Percentiles rank a stretch among this genome's conserved stretches.
Conservation (phyloP, 2,113 vertebrate species). For the Hirundichthys speculiger region DNA sequence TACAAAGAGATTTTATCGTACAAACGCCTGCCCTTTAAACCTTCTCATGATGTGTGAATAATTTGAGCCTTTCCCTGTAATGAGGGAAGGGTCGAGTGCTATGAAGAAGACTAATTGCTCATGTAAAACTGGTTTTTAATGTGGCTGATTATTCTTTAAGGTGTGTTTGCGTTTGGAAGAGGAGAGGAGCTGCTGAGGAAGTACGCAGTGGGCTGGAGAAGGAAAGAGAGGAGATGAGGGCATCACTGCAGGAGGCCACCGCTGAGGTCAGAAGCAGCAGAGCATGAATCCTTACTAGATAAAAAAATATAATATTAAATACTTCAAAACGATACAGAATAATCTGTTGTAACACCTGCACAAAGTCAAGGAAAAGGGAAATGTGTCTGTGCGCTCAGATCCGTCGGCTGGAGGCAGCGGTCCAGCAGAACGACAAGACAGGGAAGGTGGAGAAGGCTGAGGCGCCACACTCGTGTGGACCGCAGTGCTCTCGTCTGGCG, state of each 20-base stretch:
- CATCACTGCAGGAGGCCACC: constrained; percentile 84
- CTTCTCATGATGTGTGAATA: constrained; percentile 15
- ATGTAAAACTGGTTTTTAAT: constrained; percentile 20
- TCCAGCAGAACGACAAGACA: constrained; percentile 63
- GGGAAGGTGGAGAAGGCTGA: constrained; percentile 41
- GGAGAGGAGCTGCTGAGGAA: constrained; percentile 83
- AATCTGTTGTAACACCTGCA: no score
- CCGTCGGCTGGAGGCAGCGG: constrained; percentile 67
- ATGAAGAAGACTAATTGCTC: not conserved
- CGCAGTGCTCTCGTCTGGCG: constrained; percentile 58
- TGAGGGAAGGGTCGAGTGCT: constrained; percentile 3
- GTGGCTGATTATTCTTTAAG: constrained; percentile 38
- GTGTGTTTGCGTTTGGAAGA: constrained; percentile 82
- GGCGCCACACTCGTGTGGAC: constrained; percentile 44
- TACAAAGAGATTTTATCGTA: constrained; percentile 15
- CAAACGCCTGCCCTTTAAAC: constrained; percentile 43
- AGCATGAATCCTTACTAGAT: no score
- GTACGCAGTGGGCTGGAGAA: constrained; percentile 82
- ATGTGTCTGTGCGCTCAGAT: constrained; percentile 62
- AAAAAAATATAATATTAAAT: no score
- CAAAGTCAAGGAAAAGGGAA: not conserved
- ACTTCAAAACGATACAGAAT: no score
- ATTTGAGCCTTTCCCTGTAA: constrained; percentile 25
- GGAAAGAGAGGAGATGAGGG: constrained; percentile 82
- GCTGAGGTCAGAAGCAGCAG: constrained; percentile 80